Evolutionary conservation across 2,888 invertebrate species (phyloP), one percentile per base, ranked within the genome.

Genomic region (Xestoiulus laeticollis): DNA sequence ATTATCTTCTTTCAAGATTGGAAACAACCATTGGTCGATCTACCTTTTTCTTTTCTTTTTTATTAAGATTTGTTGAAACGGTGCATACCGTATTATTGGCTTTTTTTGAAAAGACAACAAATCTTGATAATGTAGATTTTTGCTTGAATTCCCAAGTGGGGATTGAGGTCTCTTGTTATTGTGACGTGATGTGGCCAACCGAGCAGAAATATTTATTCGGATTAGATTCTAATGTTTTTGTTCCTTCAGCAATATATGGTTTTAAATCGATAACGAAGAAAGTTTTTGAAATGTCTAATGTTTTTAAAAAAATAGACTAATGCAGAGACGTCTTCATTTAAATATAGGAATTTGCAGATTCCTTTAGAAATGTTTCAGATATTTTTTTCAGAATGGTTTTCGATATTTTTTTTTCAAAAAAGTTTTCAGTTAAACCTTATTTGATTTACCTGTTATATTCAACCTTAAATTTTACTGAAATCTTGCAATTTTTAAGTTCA

Each of bases 91-190:
- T 68, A 68, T 68, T 68, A 68, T 26, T 68, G 26, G 22, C 68
- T 8, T 68, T 68, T 68, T 68, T 68, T 68, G 4, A 26, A 68
- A 68, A 10, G 68, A 26, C 68, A 68, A 68, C 68, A 59, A 59
- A 68, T 68, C 68, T 68, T 68, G 68, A 68, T 68, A 26, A 68
- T 68, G 68, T n/a, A 68, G 68, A 68, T 59, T 68, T 68, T 68
- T 68, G 68, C 68, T 68, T 68, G 68, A 68, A 68, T 68, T 68
- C 68, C 68, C 68, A 26, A 68, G 68, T n/a, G 68, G 68, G 68
- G 68, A 26, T 68, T 68, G 68, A 68, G 68, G 68, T 68, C 68
- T 68, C 68, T 68, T 26, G 68, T 68, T 68, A 68, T 68, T 68
- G 68, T 68, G 68, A 68, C 68, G 22, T 68, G 68, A 26, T 68